Base-by-base conservation (phyloP, 2,797 vertebrate genomes). In the Notolabrus celidotus region DNA sequence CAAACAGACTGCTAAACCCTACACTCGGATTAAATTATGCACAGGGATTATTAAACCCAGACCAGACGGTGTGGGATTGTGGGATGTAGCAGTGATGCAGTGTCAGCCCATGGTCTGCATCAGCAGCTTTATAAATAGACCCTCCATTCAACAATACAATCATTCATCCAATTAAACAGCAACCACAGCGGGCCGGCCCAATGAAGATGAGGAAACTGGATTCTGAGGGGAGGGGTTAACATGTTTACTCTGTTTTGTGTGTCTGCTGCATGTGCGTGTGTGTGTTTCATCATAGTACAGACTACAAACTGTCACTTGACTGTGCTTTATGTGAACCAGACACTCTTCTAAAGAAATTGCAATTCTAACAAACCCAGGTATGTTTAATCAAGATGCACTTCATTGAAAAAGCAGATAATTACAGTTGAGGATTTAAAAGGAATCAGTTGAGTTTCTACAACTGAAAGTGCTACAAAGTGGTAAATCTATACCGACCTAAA, bases 141-240 rank as follows among this genome's bases (percentile, higher is more conserved):
- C 56, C 31, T 54, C 41, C 52, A 34, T 29, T 79, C 77, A 82
- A 77, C 73, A 73, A 42, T 60, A 57, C 56, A 27, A 57, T 71
- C 55, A 83, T 45, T 65, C 55, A 86, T 71, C 63, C 50, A 72
- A 84, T 79, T 67, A 63, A 58, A 77, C 60, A 46, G 59, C 64
- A 63, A 19, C 39, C 33, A 38, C 74, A 54, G 60, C 45, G 20
- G 23, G 42, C 12, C 10, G 31, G 66, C 58, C 58, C 22, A 38
- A 57, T 7, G 34, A 16, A 62, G 10, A 33, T 7, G 20, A 49
- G 47, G 54, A 63, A 10, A 45, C n/a, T 9, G 10, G 29, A 53
- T n/a, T 7, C 29, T 31, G n/a, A 16, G 25, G 27, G 17, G 41
- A 23, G 36, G 33, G 4, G 2, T 0, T 10, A 22, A 58, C 53